These are phyloP conservation scores for Camelus dromedarius DNA, from an alignment of 2,113 vertebrate species.

Conservation along the genomic window DNA sequence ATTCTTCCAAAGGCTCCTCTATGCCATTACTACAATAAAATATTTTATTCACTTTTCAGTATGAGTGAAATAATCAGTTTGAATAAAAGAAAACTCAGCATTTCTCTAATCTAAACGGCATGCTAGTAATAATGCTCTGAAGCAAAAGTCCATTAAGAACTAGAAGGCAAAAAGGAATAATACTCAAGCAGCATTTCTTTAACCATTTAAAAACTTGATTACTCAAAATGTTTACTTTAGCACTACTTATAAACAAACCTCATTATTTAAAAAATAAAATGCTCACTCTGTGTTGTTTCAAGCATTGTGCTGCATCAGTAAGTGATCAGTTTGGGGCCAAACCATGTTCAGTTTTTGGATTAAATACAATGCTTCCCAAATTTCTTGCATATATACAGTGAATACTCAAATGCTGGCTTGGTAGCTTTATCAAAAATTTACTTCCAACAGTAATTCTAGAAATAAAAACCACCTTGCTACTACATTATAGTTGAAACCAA, in stretches of 20 bases:
- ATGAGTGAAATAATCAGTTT: conserved; percentile 20
- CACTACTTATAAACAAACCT: background rate
- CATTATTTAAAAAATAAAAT: background rate
- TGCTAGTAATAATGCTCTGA: background rate
- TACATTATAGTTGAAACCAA: background rate
- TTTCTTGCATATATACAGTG: background rate
- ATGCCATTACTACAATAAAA: conserved; percentile 89
- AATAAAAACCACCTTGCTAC: conserved; percentile 1
- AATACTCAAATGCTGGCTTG: background rate
- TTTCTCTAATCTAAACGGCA: background rate
- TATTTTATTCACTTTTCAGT: conserved; percentile 61
- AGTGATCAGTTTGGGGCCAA: background rate
- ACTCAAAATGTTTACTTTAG: conserved; percentile 25
- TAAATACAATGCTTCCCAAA: conserved; percentile 6
- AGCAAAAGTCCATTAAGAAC: conserved; percentile 30
- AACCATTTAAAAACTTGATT: background rate
- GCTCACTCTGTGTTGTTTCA: background rate
- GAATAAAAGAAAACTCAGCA: conserved; percentile 15
- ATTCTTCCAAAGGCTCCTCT: conserved; percentile 90
- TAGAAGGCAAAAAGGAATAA: background rate
- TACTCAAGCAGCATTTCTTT: background rate
- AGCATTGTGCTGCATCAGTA: background rate
- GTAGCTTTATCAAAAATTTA: conserved; percentile 26
- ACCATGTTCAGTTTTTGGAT: background rate
- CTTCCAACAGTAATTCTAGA: conserved; percentile 28